Evolutionary conservation across 2,797 vertebrate genomes (phyloP), one percentile per base, ranked within the genome.

Genomic region (Brotula barbata): DNA sequence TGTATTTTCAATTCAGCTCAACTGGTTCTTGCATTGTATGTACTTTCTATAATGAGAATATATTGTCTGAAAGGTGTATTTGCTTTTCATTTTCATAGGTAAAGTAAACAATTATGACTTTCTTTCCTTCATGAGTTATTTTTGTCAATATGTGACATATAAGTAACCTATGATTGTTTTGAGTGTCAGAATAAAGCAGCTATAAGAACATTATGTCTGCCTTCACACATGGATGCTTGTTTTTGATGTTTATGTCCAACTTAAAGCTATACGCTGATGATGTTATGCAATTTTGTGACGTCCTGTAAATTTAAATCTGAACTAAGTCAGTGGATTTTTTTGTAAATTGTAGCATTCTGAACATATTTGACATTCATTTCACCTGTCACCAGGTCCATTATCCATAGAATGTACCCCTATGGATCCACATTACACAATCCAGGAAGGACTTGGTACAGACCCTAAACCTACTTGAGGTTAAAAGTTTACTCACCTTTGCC

Each of bases 141-240:
- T 87, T 70, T 86, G 88, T 89, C 82, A 81, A 74, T 73, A 81
- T 86, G 87, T 88, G 83, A 80, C 85, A 83, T 84, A 85, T 86
- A 84, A 85, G 78, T 89, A 87, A 85, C 53, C 80, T 84, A 76
- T 88, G 84, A 81, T 87, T 89, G 87, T 88, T 90, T 89, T 88
- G 82, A 81, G 85, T 90, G 88, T 90, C 82, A 75, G 85, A 89
- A 90, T 90, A 89, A 91, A 89, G 73, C 78, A 69, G 77, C 84
- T 82, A 81, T 78, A 70, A 69, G 77, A 87, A 76, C 67, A 68
- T 54, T 9, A 70, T 64, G 80, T 76, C 71, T 85, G 75, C 71
- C 47, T 66, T 76, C 68, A 77, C 61, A 77, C 73, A 36, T 82
- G 68, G 62, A 74, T 88, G 69, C 52, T 59, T 73, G 72, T 59